phyloP scores from a whole-genome alignment of 2,113 vertebrate genomes.

The Hippopotamus amphibius region DNA sequence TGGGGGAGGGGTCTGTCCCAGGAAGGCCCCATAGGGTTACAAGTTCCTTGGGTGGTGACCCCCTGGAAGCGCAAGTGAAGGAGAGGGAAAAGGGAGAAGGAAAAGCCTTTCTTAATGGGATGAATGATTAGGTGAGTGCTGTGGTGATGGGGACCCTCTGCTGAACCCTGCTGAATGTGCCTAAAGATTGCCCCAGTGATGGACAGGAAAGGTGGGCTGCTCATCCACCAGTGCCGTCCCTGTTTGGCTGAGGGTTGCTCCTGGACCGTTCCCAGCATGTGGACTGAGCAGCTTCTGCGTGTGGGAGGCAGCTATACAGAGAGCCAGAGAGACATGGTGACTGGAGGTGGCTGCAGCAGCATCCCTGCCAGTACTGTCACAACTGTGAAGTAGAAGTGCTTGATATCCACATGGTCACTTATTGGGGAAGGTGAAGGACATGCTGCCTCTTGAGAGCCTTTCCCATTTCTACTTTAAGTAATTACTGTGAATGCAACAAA shows the following conservation, averaged over 20 bases:
- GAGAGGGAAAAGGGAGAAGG: not conserved
- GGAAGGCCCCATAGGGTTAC: not conserved
- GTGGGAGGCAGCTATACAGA: rapidly evolving
- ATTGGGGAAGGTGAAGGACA: rapidly evolving
- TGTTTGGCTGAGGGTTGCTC: not conserved
- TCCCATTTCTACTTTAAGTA: not conserved
- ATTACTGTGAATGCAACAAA: not conserved
- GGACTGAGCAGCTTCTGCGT: no score
- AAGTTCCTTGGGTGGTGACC: not conserved
- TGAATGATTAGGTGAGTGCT: no score
- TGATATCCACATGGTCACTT: rapidly evolving
- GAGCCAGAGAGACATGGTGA: rapidly evolving
- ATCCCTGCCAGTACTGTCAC: rapidly evolving
- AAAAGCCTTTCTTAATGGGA: not conserved
- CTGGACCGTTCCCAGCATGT: rapidly evolving
- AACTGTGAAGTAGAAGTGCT: rapidly evolving
- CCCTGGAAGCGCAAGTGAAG: not conserved
- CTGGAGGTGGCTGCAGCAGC: rapidly evolving
- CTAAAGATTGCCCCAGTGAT: not conserved
- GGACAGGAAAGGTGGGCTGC: no score
- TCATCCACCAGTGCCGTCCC: no score
- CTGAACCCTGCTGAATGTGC: not conserved
- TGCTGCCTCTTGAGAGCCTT: not conserved
- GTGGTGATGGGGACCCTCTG: not conserved
- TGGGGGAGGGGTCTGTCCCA: not conserved